A percentile compares a stretch with the other conserved stretches of the same genome.
phyloP scores from a whole-genome alignment of 1,140 invertebrate species.

The Homalodisca vitripennis region DNA sequence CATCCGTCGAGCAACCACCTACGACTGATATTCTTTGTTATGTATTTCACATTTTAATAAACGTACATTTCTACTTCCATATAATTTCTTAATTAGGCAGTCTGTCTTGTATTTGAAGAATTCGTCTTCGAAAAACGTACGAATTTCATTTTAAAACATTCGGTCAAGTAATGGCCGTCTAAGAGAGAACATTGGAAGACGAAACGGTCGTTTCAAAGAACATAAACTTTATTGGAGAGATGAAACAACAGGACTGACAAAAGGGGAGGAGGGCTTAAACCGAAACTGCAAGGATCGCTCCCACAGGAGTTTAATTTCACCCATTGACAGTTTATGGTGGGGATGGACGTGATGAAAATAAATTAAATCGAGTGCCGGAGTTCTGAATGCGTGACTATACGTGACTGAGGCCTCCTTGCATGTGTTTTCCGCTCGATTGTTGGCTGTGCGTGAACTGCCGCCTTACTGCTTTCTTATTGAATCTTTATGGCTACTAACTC shows the following conservation, averaged over 20 bases:
- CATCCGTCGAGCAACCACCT: too few species aligned
- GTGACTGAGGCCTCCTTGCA: not conserved
- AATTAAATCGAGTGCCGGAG: too few species aligned
- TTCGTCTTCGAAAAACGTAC: too few species aligned
- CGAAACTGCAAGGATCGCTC: not conserved
- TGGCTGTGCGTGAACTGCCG: too few species aligned
- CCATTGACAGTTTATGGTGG: not conserved
- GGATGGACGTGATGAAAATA: not conserved
- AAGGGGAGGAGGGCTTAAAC: not conserved
- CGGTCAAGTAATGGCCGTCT: not conserved
- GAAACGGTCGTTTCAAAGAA: not conserved
- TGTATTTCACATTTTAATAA: too few species aligned
- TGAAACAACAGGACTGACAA: not conserved
- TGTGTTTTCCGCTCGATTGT: not conserved
- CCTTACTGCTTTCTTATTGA: conserved; percentile 2
- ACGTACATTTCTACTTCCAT: too few species aligned
- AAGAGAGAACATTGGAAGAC: not conserved
- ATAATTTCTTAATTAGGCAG: too few species aligned
- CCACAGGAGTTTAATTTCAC: not conserved
- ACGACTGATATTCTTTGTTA: too few species aligned
- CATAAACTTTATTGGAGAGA: conserved; percentile 18
- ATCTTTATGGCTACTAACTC: conserved; percentile 14
- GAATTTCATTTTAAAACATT: too few species aligned
- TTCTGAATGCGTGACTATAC: too few species aligned
- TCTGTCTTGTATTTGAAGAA: too few species aligned